Percentiles rank a stretch among this genome's conserved stretches.
Evolutionary conservation across 2,888 invertebrate genomes (phyloP).

Genomic region (Sinohyriopsis cumingii): DNA sequence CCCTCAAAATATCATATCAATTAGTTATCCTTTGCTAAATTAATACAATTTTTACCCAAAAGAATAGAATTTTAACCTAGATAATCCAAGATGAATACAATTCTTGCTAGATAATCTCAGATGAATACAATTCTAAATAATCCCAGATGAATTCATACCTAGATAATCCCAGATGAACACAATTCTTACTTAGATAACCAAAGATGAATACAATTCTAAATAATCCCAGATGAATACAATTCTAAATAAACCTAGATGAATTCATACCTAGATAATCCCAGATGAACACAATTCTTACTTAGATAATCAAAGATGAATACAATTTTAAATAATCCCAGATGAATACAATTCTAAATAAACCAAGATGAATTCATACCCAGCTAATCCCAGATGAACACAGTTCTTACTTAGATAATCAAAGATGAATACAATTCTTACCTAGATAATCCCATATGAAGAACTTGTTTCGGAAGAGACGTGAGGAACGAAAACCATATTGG

Average conservation of each 20-base stretch:
- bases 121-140: constrained; percentile 77
- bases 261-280: no score
- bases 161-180: not conserved
- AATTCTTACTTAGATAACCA: not conserved
- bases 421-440: constrained; percentile 76
- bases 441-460: constrained; percentile 99
- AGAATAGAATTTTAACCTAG: not conserved
- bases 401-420: no score
- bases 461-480: constrained; percentile 89
- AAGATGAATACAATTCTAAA: constrained; percentile 73
- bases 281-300: constrained; percentile 76
- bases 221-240: constrained; percentile 94
- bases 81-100: not conserved
- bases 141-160: not conserved
- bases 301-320: constrained; percentile 97
- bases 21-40: no score
- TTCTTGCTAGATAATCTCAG: constrained; percentile 94
- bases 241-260: not conserved
- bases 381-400: not conserved
- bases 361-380: not conserved
- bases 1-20: no score
- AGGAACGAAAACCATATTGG: constrained; percentile 94
- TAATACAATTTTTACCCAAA: not conserved
- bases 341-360: constrained; percentile 73
- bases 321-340: constrained; percentile 95